These are phyloP conservation scores for Sphaerodactylus townsendi DNA, from an alignment of 2,113 vertebrate genomes.

Conservation along the genomic window DNA sequence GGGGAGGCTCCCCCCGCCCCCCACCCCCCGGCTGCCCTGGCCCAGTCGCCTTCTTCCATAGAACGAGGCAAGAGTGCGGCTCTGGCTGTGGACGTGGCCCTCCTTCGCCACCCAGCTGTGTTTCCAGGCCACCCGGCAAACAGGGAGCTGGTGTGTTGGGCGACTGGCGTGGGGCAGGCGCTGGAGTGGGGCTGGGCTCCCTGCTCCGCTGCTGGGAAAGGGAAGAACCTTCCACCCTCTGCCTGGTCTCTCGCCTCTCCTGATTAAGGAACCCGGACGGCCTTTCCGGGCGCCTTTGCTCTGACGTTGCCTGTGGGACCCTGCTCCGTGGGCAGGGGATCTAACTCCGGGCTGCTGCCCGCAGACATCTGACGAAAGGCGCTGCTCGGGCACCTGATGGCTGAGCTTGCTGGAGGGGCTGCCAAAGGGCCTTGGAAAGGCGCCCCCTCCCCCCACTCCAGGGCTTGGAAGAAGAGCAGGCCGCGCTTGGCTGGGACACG, in stretches of 20 bases:
- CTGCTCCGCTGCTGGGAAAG: too few species aligned
- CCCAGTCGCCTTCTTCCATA: too few species aligned
- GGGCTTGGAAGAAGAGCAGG: not conserved
- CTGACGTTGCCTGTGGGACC: not conserved
- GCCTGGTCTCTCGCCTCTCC: not conserved
- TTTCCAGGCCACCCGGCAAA: too few species aligned
- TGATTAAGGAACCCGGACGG: not conserved
- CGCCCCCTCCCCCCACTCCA: not conserved
- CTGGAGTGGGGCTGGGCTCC: too few species aligned
- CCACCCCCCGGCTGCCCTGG: too few species aligned
- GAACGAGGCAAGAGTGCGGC: too few species aligned
- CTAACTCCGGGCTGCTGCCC: not conserved
- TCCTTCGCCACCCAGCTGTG: not conserved
- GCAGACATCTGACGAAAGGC: not conserved
- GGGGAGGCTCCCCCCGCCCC: too few species aligned
- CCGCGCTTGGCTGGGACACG: too few species aligned
- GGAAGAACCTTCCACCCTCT: not conserved
- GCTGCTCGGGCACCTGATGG: not conserved
- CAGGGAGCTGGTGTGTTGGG: not conserved
- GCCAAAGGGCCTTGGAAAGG: fast-evolving
- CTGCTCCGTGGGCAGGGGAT: not conserved
- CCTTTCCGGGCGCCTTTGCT: not conserved
- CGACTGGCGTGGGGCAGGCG: too few species aligned
- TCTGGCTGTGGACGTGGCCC: too few species aligned
- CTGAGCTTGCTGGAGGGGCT: not conserved